Base-by-base conservation (phyloP, 2,888 invertebrate genomes). In the Stenchaetothrips biformis region DNA sequence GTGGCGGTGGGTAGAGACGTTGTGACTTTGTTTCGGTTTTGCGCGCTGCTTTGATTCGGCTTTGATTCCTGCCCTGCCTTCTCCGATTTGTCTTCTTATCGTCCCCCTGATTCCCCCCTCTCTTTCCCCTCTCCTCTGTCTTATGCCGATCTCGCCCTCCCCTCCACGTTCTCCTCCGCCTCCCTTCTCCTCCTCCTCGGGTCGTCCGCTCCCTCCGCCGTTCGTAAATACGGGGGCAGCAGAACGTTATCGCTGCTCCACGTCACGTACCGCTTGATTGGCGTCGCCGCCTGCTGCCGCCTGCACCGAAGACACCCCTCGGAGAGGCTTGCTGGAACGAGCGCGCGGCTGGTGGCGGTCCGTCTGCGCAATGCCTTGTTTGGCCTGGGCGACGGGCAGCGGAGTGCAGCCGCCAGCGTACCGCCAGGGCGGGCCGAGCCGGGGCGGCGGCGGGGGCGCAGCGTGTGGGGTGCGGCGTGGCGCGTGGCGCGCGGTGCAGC, bases 41-140 rank as follows among this genome's bases (percentile, higher is more conserved):
- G 48, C 78, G 78, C 78, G 8, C 48, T 1, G 27, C 47, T 78
- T 78, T 78, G 78, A 48, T 78, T 78, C 78, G n/a, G 2, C 25
- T 37, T 27, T 16, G 21, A 80, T 67, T n/a, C 8, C 49, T 47
- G 48, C 78, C 78, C 78, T 62, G 59, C 16, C 18, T 18, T 9
- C n/a, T n/a, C 18, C 78, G 49, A 13, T 18, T 48, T 18, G 11
- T 77, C 59, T 78, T 37, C 8, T 78, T 37, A 2, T 59, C 47
- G 27, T 13, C 37, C 37, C 48, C n/a, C 18, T 78, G 27, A 6
- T 8, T 47, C 78, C 78, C 78, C 78, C 27, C n/a, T 8, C 48
- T 7, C 25, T 47, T 37, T 11, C n/a, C 37, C 48, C 48, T 9
- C 78, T 7, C 47, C 6, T 37, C 37, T 37, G 11, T 48, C 78